Base-by-base conservation (phyloP, 2,797 vertebrate species). In the Sternarchorhynchus goeldii region DNA sequence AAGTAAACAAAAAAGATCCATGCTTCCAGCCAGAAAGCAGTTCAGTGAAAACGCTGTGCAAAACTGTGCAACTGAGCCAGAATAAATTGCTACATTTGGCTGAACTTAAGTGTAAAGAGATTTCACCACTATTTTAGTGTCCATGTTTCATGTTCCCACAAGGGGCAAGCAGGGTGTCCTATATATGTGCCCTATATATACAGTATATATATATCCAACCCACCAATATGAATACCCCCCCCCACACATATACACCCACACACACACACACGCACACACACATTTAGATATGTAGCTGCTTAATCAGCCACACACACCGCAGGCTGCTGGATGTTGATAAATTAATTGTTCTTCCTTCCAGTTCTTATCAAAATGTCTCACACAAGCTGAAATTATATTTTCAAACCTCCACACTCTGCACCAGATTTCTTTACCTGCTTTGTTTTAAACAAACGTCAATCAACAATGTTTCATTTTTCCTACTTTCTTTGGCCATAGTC, bases 251-350 rank as follows among this genome's bases (percentile, higher is more conserved):
- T 29, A 56, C 39, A 69, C 57, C 55, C 65, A 78, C 53, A 60
- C 65, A 69, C 7, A 55, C 45, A 83, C 70, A 83, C 84, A 82
- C 21, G 3, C 36, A 73, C 12, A 18, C 50, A 21, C 55, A 21
- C 39, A 56, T 56, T 55, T 70, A 39, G 57, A 53, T 64, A 58
- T 64, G 73, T 50, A 68, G 59, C 69, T 65, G 73, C 67, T 70
- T 77, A 80, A 77, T 77, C 77, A 81, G 60, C 59, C 56, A 56
- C 55, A 69, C 58, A 68, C 73, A 79, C 39, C 39, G 50, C 68
- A 77, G 59, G 74, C 14, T 60, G 53, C 56, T 36, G 29, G 65
- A 41, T 69, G 76, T 58, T 66, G 64, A 74, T 74, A 69, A 74
- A 78, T 78, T 75, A 53, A 80, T 80, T 63, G 55, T 71, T 69